Percentiles rank a stretch among this genome's conserved stretches.
Evolutionary conservation across 53 echinoderm and acorn worm genomes (phyloP).

Genomic region (Henricia sp.): DNA sequence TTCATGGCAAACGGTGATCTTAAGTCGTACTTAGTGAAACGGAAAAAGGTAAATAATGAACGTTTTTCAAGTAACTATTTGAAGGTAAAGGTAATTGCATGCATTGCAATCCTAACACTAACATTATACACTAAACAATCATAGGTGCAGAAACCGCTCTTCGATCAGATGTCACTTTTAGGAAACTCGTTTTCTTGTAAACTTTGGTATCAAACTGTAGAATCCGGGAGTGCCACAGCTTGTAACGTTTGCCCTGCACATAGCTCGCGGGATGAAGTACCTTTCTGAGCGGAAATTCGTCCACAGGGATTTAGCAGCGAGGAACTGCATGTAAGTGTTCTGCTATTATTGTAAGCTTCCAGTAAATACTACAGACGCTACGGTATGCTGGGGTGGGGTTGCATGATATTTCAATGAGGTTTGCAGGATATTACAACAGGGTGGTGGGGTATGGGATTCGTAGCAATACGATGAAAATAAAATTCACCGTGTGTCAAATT

Average conservation of each 20-base stretch:
- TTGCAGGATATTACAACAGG: background rate
- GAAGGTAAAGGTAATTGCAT: background rate
- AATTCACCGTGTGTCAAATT: background rate
- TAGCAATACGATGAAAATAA: background rate
- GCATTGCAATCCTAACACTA: background rate
- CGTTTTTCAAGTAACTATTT: too few relatives aligned
- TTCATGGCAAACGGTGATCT: conserved; percentile 62
- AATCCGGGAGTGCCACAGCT: background rate
- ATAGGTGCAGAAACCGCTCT: background rate
- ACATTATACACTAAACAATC: background rate
- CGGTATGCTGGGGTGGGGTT: background rate
- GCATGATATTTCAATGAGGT: background rate
- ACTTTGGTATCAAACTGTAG: background rate
- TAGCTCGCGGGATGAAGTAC: conserved; percentile 36
- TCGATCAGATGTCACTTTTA: background rate
- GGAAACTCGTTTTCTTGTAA: background rate
- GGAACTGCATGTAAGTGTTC: conserved; percentile 58
- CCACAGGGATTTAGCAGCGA: conserved; percentile 50
- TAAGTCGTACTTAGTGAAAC: conserved; percentile 16
- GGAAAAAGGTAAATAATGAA: conserved; percentile 1
- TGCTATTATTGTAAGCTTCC: background rate
- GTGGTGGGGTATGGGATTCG: background rate
- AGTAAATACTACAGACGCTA: background rate
- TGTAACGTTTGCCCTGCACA: conserved; percentile 25
- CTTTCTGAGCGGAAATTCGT: conserved; percentile 10